phyloP scores from a whole-genome alignment of 2,797 vertebrate species.

The Ibycter americanus region DNA sequence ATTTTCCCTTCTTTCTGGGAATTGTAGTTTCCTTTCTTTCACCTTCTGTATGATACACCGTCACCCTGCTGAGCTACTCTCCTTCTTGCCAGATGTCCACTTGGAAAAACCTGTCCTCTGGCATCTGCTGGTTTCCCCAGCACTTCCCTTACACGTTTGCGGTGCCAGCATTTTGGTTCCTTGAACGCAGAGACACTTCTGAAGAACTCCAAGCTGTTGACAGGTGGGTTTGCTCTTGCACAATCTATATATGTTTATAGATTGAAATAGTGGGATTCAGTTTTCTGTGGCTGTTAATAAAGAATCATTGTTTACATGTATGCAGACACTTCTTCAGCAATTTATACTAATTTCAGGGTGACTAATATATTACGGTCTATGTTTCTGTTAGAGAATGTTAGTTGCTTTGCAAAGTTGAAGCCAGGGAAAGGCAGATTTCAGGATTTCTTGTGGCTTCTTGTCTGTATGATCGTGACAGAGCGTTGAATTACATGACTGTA shows the following conservation, averaged over 20 bases:
- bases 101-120: neutral
- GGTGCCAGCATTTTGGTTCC: neutral
- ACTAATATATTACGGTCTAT: fast-evolving
- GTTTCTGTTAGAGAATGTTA: neutral
- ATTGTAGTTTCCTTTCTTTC: neutral
- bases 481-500: neutral
- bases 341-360: neutral
- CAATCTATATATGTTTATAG: neutral
- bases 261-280: neutral
- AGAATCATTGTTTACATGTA: neutral
- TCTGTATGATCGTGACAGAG: fast-evolving
- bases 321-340: neutral
- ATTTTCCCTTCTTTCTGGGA: neutral
- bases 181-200: neutral
- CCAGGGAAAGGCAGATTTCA: neutral
- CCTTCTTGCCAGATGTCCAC: neutral
- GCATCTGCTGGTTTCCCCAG: neutral
- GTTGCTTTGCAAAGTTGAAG: neutral
- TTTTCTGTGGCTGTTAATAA: neutral
- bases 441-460: neutral
- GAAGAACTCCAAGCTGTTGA: neutral
- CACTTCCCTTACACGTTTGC: neutral
- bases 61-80: neutral
- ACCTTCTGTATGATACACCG: neutral
- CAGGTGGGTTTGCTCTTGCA: neutral